phyloP scores from a whole-genome alignment of 64 coral and sea anemone genomes.

The Cladopsammia gracilis region DNA sequence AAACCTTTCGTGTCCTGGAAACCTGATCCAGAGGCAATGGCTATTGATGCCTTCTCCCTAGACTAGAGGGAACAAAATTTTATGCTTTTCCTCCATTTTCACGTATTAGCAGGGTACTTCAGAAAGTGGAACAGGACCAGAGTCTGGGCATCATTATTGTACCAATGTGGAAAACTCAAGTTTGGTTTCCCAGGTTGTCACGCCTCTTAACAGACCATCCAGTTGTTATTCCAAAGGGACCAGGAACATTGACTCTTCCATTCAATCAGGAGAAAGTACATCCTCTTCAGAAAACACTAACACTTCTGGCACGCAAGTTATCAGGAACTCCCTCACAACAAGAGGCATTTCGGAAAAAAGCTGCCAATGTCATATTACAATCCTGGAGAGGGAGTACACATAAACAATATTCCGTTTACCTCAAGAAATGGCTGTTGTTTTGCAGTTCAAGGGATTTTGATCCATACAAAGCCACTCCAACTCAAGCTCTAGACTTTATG shows the following conservation, averaged over 20 bases:
- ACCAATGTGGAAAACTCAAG: too few relatives aligned
- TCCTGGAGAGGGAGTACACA: slow-evolving; percentile 53
- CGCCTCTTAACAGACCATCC: too few relatives aligned
- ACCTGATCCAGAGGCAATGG: slow-evolving; percentile 38
- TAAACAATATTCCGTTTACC: slow-evolving; percentile 50
- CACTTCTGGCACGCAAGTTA: slow-evolving; percentile 24
- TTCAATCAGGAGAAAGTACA: too few relatives aligned
- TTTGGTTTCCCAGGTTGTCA: too few relatives aligned
- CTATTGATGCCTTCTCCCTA: slow-evolving; percentile 51
- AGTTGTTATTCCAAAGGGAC: too few relatives aligned
- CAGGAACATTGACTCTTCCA: too few relatives aligned
- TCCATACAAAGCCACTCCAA: slow-evolving; percentile 30
- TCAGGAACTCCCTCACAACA: slow-evolving; percentile 24
- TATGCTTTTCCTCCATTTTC: slow-evolving; percentile 69
- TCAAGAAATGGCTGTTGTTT: slow-evolving; percentile 27
- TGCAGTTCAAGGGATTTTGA: slow-evolving; percentile 22
- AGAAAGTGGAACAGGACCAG: slow-evolving; percentile 8
- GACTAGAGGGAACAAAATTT: slow-evolving; percentile 16
- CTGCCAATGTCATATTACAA: slow-evolving; percentile 41
- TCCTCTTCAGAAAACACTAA: neutral
- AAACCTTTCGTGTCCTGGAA: slow-evolving; percentile 38
- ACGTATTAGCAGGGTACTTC: slow-evolving; percentile 6
- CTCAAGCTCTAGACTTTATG: slow-evolving; percentile 57
- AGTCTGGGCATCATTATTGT: too few relatives aligned
- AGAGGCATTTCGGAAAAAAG: slow-evolving; percentile 24